Conservation (phyloP, 2,113 vertebrate species). For the Gasterosteus nipponicus region DNA sequence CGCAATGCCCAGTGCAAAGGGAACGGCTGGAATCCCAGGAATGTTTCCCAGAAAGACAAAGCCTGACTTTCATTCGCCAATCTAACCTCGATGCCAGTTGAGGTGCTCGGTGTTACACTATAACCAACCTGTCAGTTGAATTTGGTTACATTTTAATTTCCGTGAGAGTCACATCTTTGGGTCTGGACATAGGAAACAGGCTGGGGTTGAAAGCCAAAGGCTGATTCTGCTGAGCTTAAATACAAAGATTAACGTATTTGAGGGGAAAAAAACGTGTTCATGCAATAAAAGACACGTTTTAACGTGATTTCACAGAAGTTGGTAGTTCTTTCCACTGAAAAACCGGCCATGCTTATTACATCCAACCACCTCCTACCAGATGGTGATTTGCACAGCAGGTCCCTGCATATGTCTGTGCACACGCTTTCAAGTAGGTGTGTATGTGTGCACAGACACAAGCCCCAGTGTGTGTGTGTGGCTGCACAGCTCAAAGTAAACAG, state of each 20-base stretch:
- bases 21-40: slow-evolving; percentile 74
- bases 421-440: background rate
- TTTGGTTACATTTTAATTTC: slow-evolving; percentile 63
- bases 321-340: slow-evolving; percentile 1
- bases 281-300: background rate
- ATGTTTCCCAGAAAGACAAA: slow-evolving; percentile 74
- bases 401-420: slow-evolving; percentile 4
- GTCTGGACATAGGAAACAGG: background rate
- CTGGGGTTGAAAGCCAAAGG: background rate
- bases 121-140: slow-evolving; percentile 54
- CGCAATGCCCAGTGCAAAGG: slow-evolving; percentile 47
- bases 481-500: slow-evolving; percentile 69
- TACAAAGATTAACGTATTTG: background rate
- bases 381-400: slow-evolving; percentile 31
- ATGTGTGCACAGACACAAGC: background rate
- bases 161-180: slow-evolving; percentile 8
- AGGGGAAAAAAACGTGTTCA: background rate
- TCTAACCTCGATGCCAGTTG: slow-evolving; percentile 44
- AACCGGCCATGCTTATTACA: slow-evolving; percentile 11
- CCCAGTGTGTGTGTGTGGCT: background rate
- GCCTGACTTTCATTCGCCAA: slow-evolving; percentile 74
- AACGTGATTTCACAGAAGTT: background rate
- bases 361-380: slow-evolving; percentile 15
- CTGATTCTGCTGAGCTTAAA: slow-evolving; percentile 1
- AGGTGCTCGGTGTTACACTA: slow-evolving; percentile 59